phyloP scores from a whole-genome alignment of 2,797 vertebrate species.

The Miichthys miiuy region DNA sequence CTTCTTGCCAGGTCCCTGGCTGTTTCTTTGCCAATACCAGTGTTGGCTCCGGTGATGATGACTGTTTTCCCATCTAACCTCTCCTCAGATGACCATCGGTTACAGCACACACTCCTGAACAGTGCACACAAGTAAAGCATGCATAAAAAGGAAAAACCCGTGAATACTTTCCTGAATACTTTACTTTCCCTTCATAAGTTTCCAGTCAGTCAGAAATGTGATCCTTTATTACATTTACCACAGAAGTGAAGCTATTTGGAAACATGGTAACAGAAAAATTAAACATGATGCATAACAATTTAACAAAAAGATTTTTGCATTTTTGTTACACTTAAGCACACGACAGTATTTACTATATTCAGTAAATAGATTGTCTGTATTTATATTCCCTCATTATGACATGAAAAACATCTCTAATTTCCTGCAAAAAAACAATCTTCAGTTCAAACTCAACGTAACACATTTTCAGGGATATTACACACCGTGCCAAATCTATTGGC shows the following conservation, averaged over 20 bases:
- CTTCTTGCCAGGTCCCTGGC: constrained; percentile 84
- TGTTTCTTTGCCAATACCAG: constrained; percentile 87
- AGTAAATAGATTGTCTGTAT: neutral
- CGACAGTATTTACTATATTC: neutral
- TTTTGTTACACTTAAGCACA: neutral
- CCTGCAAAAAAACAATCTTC: neutral
- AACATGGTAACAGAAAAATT: neutral
- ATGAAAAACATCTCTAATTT: no score
- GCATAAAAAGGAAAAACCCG: neutral
- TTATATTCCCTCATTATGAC: neutral
- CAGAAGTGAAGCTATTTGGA: neutral
- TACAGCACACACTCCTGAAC: constrained; percentile 70
- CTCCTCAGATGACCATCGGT: constrained; percentile 82
- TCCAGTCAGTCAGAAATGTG: neutral
- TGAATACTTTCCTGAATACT: no score
- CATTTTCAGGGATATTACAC: no score
- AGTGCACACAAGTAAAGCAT: constrained; percentile 17
- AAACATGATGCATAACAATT: neutral
- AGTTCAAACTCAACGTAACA: neutral
- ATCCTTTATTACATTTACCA: constrained; percentile 14
- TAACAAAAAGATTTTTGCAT: neutral
- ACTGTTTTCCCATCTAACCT: constrained; percentile 84
- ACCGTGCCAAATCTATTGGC: constrained; percentile 11
- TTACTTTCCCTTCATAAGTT: neutral
- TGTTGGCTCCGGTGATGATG: constrained; percentile 87